Percentiles rank a stretch among this genome's conserved stretches.
phyloP scores from a whole-genome alignment of 1,140 invertebrate species.

The Drosophila rhopaloa region DNA sequence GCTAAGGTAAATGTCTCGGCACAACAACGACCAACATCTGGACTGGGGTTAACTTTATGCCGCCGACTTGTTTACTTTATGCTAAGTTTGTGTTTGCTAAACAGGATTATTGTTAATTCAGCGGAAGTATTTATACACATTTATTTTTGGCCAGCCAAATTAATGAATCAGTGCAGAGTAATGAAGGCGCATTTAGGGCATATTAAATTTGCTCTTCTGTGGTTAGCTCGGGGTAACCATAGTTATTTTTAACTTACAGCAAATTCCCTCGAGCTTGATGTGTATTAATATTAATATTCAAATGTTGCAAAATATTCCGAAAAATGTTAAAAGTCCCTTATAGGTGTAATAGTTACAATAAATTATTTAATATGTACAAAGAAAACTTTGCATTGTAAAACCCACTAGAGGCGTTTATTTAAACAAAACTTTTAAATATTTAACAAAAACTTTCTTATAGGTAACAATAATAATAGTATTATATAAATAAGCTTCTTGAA shows the following conservation, averaged over 20 bases:
- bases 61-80: conserved; percentile 16
- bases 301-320: no score
- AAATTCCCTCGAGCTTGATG: no score
- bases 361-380: no score
- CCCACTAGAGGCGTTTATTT: no score
- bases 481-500: no score
- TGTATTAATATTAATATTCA: no score
- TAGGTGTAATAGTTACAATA: no score
- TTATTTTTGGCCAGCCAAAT: conserved; percentile 7
- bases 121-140: conserved; percentile 22
- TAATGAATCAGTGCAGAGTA: not conserved
- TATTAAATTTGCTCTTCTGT: not conserved
- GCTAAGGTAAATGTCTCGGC: conserved; percentile 35
- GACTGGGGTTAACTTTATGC: not conserved
- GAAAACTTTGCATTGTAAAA: no score
- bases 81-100: conserved; percentile 22
- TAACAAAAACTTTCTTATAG: no score
- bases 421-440: no score
- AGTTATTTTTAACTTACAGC: not conserved
- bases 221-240: not conserved
- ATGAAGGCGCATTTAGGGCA: not conserved
- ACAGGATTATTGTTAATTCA: conserved; percentile 29
- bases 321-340: no score
- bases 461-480: no score
- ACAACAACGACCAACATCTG: conserved; percentile 17